Conservation (phyloP, 2,797 vertebrate genomes). For the Anas capensis region DNA sequence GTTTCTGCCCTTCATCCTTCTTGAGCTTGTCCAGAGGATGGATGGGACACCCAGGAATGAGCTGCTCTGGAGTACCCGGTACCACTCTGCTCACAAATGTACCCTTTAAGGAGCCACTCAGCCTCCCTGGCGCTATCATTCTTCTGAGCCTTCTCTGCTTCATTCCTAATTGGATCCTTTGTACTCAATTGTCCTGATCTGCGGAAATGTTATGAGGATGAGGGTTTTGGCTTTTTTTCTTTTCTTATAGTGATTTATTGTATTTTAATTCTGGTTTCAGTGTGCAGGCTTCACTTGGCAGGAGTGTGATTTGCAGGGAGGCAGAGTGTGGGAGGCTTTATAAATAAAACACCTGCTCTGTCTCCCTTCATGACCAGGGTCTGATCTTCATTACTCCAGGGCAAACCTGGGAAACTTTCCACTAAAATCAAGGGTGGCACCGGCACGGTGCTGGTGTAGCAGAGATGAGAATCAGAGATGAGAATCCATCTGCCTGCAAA, state of each 20-base stretch:
- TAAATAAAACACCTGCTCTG: conserved; percentile 12
- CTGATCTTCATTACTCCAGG: not conserved
- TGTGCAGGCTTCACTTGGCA: not conserved
- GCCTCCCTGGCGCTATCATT: not conserved
- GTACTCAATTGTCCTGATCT: not conserved
- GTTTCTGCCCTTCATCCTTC: not conserved
- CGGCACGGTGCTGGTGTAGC: accelerated
- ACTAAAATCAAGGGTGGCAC: not conserved
- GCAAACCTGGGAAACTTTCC: not conserved
- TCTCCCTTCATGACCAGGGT: not conserved
- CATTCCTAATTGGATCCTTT: not conserved
- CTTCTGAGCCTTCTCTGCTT: not conserved
- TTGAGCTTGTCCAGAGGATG: not conserved
- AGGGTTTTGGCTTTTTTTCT: not conserved
- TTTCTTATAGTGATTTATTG: not conserved
- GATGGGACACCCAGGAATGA: not conserved
- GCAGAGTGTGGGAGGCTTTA: not conserved
- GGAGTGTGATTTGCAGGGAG: not conserved
- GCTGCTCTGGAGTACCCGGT: not conserved
- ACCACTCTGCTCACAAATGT: accelerated
- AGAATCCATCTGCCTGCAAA: not conserved
- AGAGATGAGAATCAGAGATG: not conserved
- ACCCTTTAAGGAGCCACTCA: not conserved
- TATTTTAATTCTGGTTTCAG: conserved; percentile 31
- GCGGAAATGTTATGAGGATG: not conserved